Conservation (phyloP, 2,113 vertebrate genomes). For the Mirounga angustirostris region DNA sequence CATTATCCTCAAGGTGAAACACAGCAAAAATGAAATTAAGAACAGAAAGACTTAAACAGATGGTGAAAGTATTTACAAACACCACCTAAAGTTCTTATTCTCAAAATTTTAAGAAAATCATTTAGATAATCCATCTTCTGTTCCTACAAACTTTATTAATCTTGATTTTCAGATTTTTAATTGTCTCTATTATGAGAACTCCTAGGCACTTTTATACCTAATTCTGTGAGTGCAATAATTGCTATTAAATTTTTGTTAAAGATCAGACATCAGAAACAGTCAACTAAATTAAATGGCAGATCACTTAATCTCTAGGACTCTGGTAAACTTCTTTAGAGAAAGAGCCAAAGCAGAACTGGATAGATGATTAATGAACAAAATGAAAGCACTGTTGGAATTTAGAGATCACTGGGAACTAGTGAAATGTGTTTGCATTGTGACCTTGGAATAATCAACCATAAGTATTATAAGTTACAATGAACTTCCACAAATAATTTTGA, state of each 20-base stretch:
- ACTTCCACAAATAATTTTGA: neutral
- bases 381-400: neutral
- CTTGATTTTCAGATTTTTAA: constrained; percentile 53
- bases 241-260: neutral
- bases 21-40: constrained; percentile 15
- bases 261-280: neutral
- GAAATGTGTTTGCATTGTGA: neutral
- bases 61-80: constrained; percentile 40
- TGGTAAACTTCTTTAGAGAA: neutral
- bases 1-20: constrained; percentile 41
- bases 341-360: neutral
- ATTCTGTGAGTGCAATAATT: neutral
- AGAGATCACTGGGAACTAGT: neutral
- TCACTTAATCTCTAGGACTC: neutral
- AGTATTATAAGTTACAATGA: neutral
- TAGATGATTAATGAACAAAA: neutral
- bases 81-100: neutral
- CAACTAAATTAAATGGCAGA: neutral
- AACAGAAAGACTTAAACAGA: constrained; percentile 56
- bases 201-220: neutral
- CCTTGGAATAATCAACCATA: neutral
- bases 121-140: constrained; percentile 10
- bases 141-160: neutral
- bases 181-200: neutral
- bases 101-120: neutral